Evolutionary conservation across 2,113 vertebrate genomes (phyloP).

Genomic region (Leuciscus idus): DNA sequence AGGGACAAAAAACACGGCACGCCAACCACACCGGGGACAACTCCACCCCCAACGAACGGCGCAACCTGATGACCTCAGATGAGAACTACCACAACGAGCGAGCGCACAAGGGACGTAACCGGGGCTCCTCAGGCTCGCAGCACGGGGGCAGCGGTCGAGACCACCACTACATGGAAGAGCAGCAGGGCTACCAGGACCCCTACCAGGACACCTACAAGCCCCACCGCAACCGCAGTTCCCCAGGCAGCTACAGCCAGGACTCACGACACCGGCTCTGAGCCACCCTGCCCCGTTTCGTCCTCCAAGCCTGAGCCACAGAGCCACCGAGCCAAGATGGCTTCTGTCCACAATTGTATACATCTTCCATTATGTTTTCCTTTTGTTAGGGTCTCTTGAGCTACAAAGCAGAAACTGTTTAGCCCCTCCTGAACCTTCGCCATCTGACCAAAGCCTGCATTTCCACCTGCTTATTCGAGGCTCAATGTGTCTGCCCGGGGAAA

Average conservation of each 20-base stretch:
- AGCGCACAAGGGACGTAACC: conserved; percentile 94
- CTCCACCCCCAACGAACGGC: conserved; percentile 87
- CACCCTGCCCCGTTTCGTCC: neutral
- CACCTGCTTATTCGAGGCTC: conserved; percentile 32
- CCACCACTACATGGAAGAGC: conserved; percentile 87
- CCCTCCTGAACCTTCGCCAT: conserved; percentile 30
- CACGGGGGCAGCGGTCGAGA: conserved; percentile 75
- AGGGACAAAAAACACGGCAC: conserved; percentile 91
- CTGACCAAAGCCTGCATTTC: conserved; percentile 43
- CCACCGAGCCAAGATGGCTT: conserved; percentile 42
- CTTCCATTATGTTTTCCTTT: conserved; percentile 40
- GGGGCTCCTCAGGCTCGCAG: conserved; percentile 93
- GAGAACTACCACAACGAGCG: conserved; percentile 95
- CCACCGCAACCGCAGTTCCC: conserved; percentile 91
- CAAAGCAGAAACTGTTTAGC: conserved; percentile 13
- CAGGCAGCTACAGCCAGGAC: conserved; percentile 94
- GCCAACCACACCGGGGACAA: conserved; percentile 89
- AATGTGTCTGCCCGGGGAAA: neutral
- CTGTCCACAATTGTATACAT: conserved; percentile 42
- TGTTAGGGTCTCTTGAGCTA: conserved; percentile 23
- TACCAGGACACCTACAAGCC: conserved; percentile 90
- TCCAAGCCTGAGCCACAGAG: conserved; percentile 39
- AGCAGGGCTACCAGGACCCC: conserved; percentile 90
- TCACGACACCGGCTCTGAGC: conserved; percentile 95
- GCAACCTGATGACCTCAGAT: conserved; percentile 89